Evolutionary conservation across 2,797 vertebrate species (phyloP).

Genomic region (Molossus alvarezi): DNA sequence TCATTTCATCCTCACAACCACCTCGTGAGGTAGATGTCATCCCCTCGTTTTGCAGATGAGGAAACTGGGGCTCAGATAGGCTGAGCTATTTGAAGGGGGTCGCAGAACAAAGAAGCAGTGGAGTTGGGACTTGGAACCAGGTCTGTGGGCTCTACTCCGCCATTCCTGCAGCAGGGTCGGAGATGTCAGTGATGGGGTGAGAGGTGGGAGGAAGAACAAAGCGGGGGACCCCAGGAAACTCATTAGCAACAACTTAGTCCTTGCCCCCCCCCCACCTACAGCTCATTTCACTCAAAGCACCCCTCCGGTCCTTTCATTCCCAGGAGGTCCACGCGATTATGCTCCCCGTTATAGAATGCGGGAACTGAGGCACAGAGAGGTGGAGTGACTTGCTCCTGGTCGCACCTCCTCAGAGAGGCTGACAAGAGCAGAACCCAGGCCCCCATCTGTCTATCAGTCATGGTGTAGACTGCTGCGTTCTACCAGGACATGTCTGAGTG

Average conservation of each 20-base stretch:
- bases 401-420: not conserved
- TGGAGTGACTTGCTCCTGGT: not conserved
- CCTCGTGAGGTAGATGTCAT: slow-evolving; percentile 44
- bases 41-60: not conserved
- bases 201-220: too few species aligned
- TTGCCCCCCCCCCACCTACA: fast-evolving
- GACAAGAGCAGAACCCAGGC: not conserved
- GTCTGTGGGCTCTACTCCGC: not conserved
- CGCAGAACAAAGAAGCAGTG: not conserved
- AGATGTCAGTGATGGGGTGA: not conserved
- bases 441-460: not conserved
- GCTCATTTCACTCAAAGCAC: not conserved
- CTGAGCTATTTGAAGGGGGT: not conserved
- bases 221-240: not conserved
- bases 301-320: not conserved
- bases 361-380: not conserved
- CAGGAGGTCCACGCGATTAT: not conserved
- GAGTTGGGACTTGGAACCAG: not conserved
- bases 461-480: too few species aligned
- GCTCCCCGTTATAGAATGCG: not conserved
- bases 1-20: not conserved
- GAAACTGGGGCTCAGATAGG: not conserved
- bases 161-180: not conserved
- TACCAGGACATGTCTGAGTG: not conserved
- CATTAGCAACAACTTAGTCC: too few species aligned